Percentiles rank a stretch among this genome's conserved stretches.
Conservation (phyloP, 2,113 vertebrate species). For the Calidris pugnax region DNA sequence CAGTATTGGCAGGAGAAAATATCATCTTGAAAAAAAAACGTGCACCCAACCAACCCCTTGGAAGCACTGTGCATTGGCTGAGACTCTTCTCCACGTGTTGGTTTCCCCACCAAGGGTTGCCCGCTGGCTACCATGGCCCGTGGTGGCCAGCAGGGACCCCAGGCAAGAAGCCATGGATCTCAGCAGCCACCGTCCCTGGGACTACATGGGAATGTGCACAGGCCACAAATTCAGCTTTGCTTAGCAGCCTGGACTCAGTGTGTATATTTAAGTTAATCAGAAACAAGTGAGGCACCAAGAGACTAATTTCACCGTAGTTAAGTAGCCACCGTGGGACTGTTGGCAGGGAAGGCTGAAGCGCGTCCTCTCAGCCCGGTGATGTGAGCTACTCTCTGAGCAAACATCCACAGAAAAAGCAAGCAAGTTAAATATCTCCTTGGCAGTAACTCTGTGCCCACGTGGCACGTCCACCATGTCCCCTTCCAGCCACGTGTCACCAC, state of each 20-base stretch:
- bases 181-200: neutral
- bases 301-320: neutral
- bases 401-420: neutral
- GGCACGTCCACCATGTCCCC: neutral
- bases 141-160: fast-evolving
- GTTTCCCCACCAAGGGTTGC: neutral
- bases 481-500: neutral
- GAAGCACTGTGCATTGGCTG: neutral
- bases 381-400: neutral
- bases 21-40: neutral
- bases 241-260: neutral
- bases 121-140: neutral
- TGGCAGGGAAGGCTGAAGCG: neutral
- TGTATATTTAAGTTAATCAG: constrained; percentile 16
- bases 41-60: neutral
- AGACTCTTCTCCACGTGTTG: fast-evolving
- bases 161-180: neutral
- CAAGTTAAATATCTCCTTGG: neutral
- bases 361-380: fast-evolving
- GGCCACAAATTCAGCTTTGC: neutral
- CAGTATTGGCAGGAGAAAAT: constrained; percentile 24
- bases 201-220: neutral
- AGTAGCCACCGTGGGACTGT: neutral
- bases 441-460: neutral
- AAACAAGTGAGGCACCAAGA: constrained; percentile 34